phyloP scores from a whole-genome alignment of 2,113 vertebrate genomes.

The Actenoides lindsayi region DNA sequence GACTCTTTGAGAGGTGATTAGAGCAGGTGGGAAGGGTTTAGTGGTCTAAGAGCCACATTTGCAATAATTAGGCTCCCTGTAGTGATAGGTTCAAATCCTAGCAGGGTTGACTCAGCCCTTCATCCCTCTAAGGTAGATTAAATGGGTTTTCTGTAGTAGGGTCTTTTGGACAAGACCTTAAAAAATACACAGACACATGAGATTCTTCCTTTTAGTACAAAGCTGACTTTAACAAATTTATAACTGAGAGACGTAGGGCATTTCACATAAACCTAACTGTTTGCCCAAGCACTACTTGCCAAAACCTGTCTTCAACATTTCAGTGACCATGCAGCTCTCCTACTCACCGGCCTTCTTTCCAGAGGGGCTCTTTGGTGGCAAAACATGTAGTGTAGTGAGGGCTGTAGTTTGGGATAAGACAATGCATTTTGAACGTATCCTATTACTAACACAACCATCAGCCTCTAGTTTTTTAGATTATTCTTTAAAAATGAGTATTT shows the following conservation, averaged over 20 bases:
- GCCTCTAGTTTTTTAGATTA: background rate
- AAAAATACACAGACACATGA: background rate
- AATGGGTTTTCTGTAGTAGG: slow-evolving; percentile 11
- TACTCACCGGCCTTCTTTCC: background rate
- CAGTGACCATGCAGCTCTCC: background rate
- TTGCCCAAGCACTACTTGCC: background rate
- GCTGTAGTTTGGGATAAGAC: background rate
- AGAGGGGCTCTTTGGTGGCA: background rate
- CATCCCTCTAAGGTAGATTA: slow-evolving; percentile 7
- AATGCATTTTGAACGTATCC: background rate
- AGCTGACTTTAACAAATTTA: background rate
- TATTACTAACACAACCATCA: background rate
- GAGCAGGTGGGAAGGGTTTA: slow-evolving; percentile 36
- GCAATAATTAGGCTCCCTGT: slow-evolving; percentile 53
- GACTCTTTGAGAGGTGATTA: slow-evolving; percentile 61
- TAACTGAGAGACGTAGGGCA: background rate
- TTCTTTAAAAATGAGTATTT: background rate
- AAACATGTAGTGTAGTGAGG: background rate
- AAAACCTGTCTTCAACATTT: background rate
- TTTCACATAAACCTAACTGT: background rate
- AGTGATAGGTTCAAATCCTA: slow-evolving; percentile 44
- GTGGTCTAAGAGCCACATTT: background rate
- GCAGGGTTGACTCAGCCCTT: slow-evolving; percentile 18
- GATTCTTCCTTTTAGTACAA: background rate
- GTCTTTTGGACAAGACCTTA: slow-evolving; percentile 46